Base-by-base conservation (phyloP, 2,888 invertebrate genomes). In the Sabatieria punctata region DNA sequence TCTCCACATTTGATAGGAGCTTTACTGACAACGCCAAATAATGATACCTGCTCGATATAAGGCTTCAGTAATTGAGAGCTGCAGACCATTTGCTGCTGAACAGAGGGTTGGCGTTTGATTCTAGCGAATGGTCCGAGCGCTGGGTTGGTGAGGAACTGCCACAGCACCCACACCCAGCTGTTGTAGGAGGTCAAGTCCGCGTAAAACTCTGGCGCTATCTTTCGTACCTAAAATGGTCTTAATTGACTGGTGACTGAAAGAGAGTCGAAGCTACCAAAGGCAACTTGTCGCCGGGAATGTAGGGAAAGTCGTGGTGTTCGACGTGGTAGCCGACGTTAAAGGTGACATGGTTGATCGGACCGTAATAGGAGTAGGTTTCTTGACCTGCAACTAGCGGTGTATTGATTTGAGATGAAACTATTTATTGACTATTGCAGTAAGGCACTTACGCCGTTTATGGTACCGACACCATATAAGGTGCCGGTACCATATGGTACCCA, bases 251-350 rank as follows among this genome's bases (percentile, higher is more conserved):
- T 13, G 22, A 15, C 15, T 11, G 30, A 15, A 11, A 30, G 15
- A 30, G 15, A 39, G 50, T 30, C 8, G 19, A 11, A 52, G 64
- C 68, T 51, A 85, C 91, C 75, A 85, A 77, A 1, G 91, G 91
- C 57, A 95, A 69, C 54, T 80, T 74, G 1, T 84, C 82, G 21
- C 93, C 91, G 8, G 93, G 89, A 2, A 95, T 85, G 18, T 84
- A 82, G 0, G 95, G 93, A 69, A 95, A 95, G 72, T 95, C 95
- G 61, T 95, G 95, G 67, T 95, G 93, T 64, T 95, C 93, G 65
- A 91, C 93, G 64, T 95, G 93, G 64, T 86, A 95, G 1, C 95
- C 95, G 21, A 95, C 93, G 67, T 95, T 95, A 67, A 93, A 95
- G 0, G 91, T 91, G 46, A 95, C 81, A 72, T 78, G 82, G 68